Evolutionary conservation across 2,797 vertebrate species (phyloP).

Genomic region (Lagocephalus sceleratus): DNA sequence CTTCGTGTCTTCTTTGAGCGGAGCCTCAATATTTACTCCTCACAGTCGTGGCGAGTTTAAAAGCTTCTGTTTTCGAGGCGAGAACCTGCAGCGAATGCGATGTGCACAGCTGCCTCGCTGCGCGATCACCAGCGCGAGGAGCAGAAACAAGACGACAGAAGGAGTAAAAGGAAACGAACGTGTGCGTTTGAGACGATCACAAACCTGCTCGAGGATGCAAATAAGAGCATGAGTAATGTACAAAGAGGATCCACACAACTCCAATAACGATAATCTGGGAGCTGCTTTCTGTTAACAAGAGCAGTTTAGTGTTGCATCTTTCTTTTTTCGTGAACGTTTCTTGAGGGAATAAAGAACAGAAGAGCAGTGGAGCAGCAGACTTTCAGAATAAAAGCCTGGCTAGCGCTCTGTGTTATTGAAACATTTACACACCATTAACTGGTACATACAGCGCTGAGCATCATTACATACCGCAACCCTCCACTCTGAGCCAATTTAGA

Average conservation of each 20-base stretch:
- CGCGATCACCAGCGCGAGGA: neutral
- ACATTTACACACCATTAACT: neutral
- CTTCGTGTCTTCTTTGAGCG: neutral
- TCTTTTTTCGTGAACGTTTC: no score
- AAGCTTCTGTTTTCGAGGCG: no score
- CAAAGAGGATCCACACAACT: neutral
- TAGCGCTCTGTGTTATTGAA: no score
- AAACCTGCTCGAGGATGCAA: neutral
- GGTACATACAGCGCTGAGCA: neutral
- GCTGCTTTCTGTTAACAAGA: neutral
- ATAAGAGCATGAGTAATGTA: neutral
- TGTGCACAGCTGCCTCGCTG: neutral
- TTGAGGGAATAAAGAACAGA: no score
- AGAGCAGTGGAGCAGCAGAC: neutral
- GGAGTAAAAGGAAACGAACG: neutral
- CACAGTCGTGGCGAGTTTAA: no score
- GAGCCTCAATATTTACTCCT: no score
- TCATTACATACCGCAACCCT: neutral
- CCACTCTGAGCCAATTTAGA: neutral
- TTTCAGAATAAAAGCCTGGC: neutral
- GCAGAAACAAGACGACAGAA: neutral
- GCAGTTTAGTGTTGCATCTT: no score
- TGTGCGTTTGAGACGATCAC: no score
- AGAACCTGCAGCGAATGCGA: no score
- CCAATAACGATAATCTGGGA: neutral